Evolutionary conservation across 2,113 vertebrate genomes (phyloP), one percentile per base, ranked within the genome.

Genomic region (Xiphophorus couchianus): DNA sequence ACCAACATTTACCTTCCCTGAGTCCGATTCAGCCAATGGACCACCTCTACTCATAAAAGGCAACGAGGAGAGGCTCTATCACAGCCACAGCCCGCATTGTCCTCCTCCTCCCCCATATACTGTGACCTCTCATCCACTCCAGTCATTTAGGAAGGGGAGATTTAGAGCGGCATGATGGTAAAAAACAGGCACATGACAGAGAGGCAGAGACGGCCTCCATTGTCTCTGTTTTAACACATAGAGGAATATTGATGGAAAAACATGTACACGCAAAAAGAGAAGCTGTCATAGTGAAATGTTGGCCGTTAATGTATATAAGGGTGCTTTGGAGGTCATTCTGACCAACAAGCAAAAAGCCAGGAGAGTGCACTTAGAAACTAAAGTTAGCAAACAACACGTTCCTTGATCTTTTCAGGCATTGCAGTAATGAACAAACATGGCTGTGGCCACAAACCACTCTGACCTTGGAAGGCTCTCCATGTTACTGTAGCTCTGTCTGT

Each of bases 141-240:
- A 84, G 90, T 91, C 88, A 88, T 92, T 90, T 92, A 85, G 88
- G 90, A 85, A 81, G 31, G 69, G 69, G 78, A 89, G 87, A 91
- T 93, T 93, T 93, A 93, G 88, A 82, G 85, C 77, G 14, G 84
- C 64, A 33, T 63, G 78, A 86, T 82, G 87, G 86, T 88, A 84
- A 86, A 71, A 91, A 88, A 67, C 14, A 39, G 2, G 67, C 86
- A 79, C 62, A 78, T 76, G 82, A 91, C 69, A 51, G 77, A 84
- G 83, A 82, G 82, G 80, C 76, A 71, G 71, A 64, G 76, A 67
- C 80, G 86, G 77, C 86, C 88, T 88, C 84, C 8, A n/a, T 58
- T 79, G 77, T 90, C 85, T 79, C 66, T 5, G 44, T 61, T 89
- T 88, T 85, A 89, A 85, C 67, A 82, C 77, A 73, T 78, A 74